phyloP scores from a whole-genome alignment of 2,888 invertebrate genomes.

The Meiosimyza decipiens region DNA sequence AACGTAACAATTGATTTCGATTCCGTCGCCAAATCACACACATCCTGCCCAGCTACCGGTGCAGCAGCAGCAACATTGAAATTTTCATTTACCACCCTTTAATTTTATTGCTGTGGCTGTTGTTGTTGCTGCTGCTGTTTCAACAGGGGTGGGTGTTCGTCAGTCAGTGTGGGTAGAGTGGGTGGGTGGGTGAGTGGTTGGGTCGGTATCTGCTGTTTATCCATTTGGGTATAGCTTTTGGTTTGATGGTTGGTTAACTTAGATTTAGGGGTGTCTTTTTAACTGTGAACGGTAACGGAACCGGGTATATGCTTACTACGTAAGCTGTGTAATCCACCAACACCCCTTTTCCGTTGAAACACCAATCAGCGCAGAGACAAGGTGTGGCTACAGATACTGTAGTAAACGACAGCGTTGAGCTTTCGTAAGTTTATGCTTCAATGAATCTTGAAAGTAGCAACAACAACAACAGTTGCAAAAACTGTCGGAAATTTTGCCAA shows the following conservation, averaged over 20 bases:
- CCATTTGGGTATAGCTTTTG: conserved; percentile 37
- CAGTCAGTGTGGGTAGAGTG: conserved; percentile 35
- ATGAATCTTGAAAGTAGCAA: conserved; percentile 37
- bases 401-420: conserved; percentile 19
- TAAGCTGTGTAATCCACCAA: conserved; percentile 45
- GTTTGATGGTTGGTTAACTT: conserved; percentile 39
- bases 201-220: background rate
- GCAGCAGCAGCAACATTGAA: conserved; percentile 29
- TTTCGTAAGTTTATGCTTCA: conserved; percentile 45
- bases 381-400: conserved; percentile 54
- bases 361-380: conserved; percentile 65
- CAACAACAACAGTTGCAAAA: conserved; percentile 31
- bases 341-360: conserved; percentile 61
- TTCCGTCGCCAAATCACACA: conserved; percentile 66
- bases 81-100: conserved; percentile 23
- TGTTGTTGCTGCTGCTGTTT: conserved; percentile 41
- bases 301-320: conserved; percentile 48
- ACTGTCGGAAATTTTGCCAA: conserved; percentile 52
- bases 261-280: conserved; percentile 39
- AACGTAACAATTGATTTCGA: conserved; percentile 67
- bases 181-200: conserved; percentile 37
- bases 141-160: conserved; percentile 37
- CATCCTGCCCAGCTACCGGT: conserved; percentile 62
- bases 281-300: conserved; percentile 39
- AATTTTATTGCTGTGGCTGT: conserved; percentile 31